Conservation (phyloP, 2,888 invertebrate genomes). For the Lucinisca nassula region DNA sequence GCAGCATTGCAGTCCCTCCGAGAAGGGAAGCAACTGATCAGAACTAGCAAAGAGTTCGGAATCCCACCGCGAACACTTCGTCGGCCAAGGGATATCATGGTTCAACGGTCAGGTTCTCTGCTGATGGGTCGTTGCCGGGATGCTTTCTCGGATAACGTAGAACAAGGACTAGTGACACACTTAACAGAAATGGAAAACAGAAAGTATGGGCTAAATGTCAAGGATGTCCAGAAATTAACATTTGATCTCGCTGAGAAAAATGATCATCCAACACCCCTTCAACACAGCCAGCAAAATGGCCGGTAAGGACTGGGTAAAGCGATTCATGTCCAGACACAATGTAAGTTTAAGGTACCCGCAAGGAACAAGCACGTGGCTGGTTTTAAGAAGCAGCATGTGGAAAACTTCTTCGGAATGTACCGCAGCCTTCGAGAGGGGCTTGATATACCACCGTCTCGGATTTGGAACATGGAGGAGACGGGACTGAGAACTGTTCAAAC, state of each 20-base stretch:
- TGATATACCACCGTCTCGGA: neutral
- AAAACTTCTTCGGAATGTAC: neutral
- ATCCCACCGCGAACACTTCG: slow-evolving; percentile 10
- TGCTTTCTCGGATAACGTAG: slow-evolving; percentile 4
- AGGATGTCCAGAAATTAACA: neutral
- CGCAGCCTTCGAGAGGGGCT: neutral
- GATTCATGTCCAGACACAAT: neutral
- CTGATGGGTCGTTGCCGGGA: slow-evolving; percentile 1
- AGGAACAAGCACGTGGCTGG: neutral
- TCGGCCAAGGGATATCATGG: slow-evolving; percentile 3
- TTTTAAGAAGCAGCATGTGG: neutral
- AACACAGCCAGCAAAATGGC: neutral
- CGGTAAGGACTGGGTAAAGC: slow-evolving; percentile 20
- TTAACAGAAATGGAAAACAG: slow-evolving; percentile 15
- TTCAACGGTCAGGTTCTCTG: neutral
- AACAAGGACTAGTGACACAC: neutral
- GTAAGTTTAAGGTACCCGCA: neutral
- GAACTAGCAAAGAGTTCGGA: slow-evolving; percentile 9
- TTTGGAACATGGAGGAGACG: neutral
- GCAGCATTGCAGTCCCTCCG: neutral
- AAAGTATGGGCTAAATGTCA: slow-evolving; percentile 12
- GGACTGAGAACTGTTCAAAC: neutral
- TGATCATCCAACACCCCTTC: neutral
- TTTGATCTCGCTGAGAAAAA: slow-evolving; percentile 20
- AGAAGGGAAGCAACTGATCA: neutral